Evolutionary conservation across 2,888 invertebrate species (phyloP).

Genomic region (Sphaerophoria taeniata): DNA sequence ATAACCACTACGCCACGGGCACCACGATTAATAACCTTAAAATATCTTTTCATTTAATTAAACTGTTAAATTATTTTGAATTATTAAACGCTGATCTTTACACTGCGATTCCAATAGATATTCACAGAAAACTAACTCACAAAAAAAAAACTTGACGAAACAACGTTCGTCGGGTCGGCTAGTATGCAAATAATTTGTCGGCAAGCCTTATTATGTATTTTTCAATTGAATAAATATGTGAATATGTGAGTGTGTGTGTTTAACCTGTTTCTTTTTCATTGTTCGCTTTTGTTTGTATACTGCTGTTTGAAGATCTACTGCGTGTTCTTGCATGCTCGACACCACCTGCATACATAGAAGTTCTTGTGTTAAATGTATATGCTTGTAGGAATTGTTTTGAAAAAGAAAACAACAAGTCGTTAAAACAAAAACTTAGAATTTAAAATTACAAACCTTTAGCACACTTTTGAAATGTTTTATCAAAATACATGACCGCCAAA

Average conservation of each 20-base stretch:
- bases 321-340: conserved; percentile 83
- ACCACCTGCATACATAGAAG: conserved; percentile 81
- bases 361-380: conserved; percentile 68
- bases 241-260: conserved; percentile 46
- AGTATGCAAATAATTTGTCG: background rate
- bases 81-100: no score
- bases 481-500: conserved; percentile 91
- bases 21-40: no score
- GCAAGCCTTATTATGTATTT: background rate
- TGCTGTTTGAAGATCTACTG: conserved; percentile 82
- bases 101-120: no score
- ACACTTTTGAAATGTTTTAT: conserved; percentile 92
- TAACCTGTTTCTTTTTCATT: conserved; percentile 82
- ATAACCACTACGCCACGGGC: no score
- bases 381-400: conserved; percentile 33
- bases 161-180: no score
- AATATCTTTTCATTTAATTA: no score
- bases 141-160: no score
- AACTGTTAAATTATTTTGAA: no score
- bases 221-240: background rate
- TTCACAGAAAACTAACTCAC: no score
- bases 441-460: conserved; percentile 85
- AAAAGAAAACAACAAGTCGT: background rate
- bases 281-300: conserved; percentile 82
- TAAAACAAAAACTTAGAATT: background rate